phyloP scores from a whole-genome alignment of 2,888 invertebrate genomes.

The Xestoiulus laeticollis region DNA sequence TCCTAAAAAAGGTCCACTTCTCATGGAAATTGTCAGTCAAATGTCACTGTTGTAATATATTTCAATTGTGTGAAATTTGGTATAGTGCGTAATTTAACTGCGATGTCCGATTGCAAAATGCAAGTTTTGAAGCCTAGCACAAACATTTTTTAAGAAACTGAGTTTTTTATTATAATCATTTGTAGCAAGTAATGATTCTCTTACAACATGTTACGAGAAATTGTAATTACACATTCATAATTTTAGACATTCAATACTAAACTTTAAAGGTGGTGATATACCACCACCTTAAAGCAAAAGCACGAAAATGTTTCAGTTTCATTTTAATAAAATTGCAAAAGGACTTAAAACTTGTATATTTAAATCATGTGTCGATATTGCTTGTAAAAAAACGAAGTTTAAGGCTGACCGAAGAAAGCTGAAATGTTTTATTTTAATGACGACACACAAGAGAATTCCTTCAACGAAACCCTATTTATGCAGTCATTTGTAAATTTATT shows the following conservation, averaged over 20 bases:
- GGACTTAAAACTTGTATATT: slow-evolving; percentile 12
- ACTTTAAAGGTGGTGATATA: too few species aligned
- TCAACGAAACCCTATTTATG: slow-evolving; percentile 40
- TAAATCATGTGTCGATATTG: not conserved
- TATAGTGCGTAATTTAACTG: not conserved
- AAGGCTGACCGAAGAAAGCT: not conserved
- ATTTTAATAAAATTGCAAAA: not conserved
- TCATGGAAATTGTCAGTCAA: slow-evolving; percentile 32
- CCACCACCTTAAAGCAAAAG: too few species aligned
- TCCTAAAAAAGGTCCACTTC: not conserved
- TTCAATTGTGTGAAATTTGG: slow-evolving; percentile 29
- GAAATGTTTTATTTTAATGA: not conserved
- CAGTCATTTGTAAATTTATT: slow-evolving; percentile 47
- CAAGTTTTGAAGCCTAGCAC: not conserved
- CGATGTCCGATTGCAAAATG: slow-evolving; percentile 21
- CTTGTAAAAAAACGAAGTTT: not conserved
- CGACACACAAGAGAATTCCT: not conserved
- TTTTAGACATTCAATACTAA: too few species aligned
- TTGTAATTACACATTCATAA: too few species aligned
- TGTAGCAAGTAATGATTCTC: too few species aligned
- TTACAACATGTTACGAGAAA: too few species aligned
- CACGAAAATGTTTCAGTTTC: too few species aligned
- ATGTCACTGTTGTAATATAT: slow-evolving; percentile 34
- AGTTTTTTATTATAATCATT: too few species aligned
- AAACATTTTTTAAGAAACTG: too few species aligned